Base-by-base conservation (phyloP, 2,797 vertebrate species). In the Ibycter americanus region DNA sequence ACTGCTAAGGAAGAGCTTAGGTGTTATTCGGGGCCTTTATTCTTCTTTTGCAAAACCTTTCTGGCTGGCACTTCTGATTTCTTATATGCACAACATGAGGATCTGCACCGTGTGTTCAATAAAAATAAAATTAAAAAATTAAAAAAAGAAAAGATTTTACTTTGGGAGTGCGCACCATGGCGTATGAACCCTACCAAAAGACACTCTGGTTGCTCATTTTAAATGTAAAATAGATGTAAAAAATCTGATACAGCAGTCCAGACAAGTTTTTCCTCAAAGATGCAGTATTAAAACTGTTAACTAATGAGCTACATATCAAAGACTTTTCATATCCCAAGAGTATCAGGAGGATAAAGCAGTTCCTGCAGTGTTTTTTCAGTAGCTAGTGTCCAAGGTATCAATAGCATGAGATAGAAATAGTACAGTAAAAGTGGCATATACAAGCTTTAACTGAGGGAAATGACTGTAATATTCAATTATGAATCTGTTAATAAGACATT, bases 241-340 rank as follows among this genome's bases (percentile, higher is more conserved):
- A 91, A 84, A 56, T 1, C 36, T 72, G 78, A 90, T 62, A 76
- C 36, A 84, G 40, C 90, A 63, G 83, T 80, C 63, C 90, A 87
- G 84, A 95, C 92, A 78, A 94, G 81, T 92, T 94, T 96, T 95
- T 83, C 91, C 84, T 90, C 56, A 61, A 88, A 77, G 58, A 47
- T 46, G 22, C 15, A 31, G 16, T 86, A 82, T 66, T 95, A 72
- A 90, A 94, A 77, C 70, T n/a, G 13, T 92, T 89, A 88, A 20
- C 76, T 86, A 86, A 83, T 56, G 66, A 92, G 72, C 31, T 54
- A 8, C 67, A 9, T 93, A n/a, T 80, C 55, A 91, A 81, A 93
- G 54, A 66, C 18, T 79, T 54, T 32, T 70, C 51, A 22, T 89
- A 82, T 71, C 55, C 55, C 19, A 3, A 29, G 73, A 65, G 23